These are phyloP conservation scores for Athene noctua DNA, from an alignment of 2,113 vertebrate genomes.

Conservation along the genomic window DNA sequence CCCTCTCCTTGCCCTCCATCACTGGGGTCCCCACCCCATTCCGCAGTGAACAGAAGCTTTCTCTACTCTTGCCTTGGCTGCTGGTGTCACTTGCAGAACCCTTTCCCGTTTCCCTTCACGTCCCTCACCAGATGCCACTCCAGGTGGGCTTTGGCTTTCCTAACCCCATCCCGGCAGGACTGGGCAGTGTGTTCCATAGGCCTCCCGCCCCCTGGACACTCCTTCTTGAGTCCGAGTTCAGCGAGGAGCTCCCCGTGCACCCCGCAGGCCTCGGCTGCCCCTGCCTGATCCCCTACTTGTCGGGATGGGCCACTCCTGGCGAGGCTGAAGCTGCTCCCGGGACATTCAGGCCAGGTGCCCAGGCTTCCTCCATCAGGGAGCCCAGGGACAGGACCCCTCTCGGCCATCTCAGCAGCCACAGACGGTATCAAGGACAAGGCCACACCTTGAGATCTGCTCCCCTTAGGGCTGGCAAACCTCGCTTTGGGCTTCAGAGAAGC, in stretches of 20 bases:
- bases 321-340: background rate
- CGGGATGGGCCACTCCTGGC: background rate
- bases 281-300: background rate
- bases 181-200: background rate
- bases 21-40: background rate
- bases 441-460: background rate
- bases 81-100: background rate
- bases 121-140: background rate
- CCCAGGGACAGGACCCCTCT: background rate
- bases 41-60: background rate
- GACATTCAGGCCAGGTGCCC: background rate
- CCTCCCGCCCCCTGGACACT: too few relatives aligned
- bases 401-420: background rate
- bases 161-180: background rate
- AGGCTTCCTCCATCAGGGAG: background rate
- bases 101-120: background rate
- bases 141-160: background rate
- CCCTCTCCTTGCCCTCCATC: background rate
- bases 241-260: background rate
- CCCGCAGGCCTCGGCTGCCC: background rate
- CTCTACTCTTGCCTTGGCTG: background rate
- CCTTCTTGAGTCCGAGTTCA: background rate
- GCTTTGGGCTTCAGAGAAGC: background rate
- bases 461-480: background rate
- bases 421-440: background rate